Percentiles rank a stretch among this genome's conserved stretches.
phyloP scores from a whole-genome alignment of 2,797 vertebrate genomes.

The Fistularia commersonii region DNA sequence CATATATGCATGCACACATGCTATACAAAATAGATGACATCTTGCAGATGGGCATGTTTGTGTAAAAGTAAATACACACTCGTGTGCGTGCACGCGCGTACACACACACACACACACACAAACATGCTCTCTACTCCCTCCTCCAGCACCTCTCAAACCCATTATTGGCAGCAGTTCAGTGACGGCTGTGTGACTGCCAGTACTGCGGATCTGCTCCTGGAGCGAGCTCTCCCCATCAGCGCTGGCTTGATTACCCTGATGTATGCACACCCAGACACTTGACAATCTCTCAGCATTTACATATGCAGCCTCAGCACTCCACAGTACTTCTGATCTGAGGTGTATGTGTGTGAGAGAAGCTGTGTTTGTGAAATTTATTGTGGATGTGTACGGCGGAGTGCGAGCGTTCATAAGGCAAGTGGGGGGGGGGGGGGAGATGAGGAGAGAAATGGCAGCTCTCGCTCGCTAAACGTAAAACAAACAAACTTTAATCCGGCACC shows the following conservation, averaged over 20 bases:
- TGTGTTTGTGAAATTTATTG: slow-evolving; percentile 45
- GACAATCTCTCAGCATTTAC: slow-evolving; percentile 78
- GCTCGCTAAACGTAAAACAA: slow-evolving; percentile 80
- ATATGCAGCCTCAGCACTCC: slow-evolving; percentile 79
- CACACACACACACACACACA: slow-evolving; percentile 30
- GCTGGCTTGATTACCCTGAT: slow-evolving; percentile 78
- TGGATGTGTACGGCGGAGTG: slow-evolving; percentile 28
- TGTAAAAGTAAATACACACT: slow-evolving; percentile 46
- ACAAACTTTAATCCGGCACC: slow-evolving; percentile 75
- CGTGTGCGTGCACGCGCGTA: too few species aligned
- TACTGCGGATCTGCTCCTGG: slow-evolving; percentile 74
- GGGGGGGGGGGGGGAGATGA: slow-evolving; percentile 56
- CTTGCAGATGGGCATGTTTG: slow-evolving; percentile 69
- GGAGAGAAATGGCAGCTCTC: slow-evolving; percentile 70
- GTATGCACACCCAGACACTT: slow-evolving; percentile 76
- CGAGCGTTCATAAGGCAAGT: slow-evolving; percentile 41
- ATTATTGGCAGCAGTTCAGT: slow-evolving; percentile 77
- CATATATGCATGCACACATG: slow-evolving; percentile 66
- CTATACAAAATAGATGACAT: slow-evolving; percentile 69
- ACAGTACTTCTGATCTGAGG: slow-evolving; percentile 71
- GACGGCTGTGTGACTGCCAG: slow-evolving; percentile 77
- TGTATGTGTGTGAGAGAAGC: slow-evolving; percentile 31
- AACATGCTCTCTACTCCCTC: slow-evolving; percentile 55
- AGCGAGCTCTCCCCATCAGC: slow-evolving; percentile 73
- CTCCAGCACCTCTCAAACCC: slow-evolving; percentile 74